phyloP scores from a whole-genome alignment of 2,888 invertebrate genomes.

The Hoplodrina ambigua region DNA sequence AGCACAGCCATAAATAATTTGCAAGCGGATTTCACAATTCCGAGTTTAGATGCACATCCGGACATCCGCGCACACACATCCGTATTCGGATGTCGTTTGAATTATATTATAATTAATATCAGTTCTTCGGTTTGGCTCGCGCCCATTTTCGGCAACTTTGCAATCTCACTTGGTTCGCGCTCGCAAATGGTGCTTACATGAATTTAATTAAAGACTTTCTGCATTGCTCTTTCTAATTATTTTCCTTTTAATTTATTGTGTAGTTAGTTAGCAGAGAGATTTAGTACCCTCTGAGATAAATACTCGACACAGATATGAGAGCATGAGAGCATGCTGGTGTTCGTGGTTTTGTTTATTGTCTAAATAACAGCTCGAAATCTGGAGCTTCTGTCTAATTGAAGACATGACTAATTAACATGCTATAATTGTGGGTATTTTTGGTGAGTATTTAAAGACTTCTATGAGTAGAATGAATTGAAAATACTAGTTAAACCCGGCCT shows the following conservation, averaged over 20 bases:
- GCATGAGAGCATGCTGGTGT: not conserved
- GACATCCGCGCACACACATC: conserved; percentile 12
- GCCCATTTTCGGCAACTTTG: conserved; percentile 7
- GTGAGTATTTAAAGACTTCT: too few relatives aligned
- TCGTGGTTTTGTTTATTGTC: not conserved
- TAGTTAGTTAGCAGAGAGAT: not conserved
- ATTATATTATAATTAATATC: conserved; percentile 29
- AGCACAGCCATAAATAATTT: conserved; percentile 33
- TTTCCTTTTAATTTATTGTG: conserved; percentile 5
- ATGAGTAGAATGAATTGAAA: too few relatives aligned
- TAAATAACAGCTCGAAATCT: too few relatives aligned
- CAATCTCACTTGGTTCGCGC: conserved; percentile 15
- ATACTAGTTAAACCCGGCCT: too few relatives aligned
- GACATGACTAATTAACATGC: not conserved
- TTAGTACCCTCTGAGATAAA: not conserved
- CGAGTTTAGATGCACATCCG: conserved; percentile 8
- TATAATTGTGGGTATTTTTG: not conserved
- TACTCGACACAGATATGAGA: not conserved
- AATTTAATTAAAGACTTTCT: conserved; percentile 7
- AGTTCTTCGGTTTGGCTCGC: conserved; percentile 14
- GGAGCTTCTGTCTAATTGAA: not conserved
- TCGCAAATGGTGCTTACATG: not conserved
- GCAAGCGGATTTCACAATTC: conserved; percentile 31
- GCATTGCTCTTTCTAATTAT: conserved; percentile 2
- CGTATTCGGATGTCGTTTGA: conserved; percentile 21